Base-by-base conservation (phyloP, 2,888 invertebrate genomes). In the Doris montereyensis region DNA sequence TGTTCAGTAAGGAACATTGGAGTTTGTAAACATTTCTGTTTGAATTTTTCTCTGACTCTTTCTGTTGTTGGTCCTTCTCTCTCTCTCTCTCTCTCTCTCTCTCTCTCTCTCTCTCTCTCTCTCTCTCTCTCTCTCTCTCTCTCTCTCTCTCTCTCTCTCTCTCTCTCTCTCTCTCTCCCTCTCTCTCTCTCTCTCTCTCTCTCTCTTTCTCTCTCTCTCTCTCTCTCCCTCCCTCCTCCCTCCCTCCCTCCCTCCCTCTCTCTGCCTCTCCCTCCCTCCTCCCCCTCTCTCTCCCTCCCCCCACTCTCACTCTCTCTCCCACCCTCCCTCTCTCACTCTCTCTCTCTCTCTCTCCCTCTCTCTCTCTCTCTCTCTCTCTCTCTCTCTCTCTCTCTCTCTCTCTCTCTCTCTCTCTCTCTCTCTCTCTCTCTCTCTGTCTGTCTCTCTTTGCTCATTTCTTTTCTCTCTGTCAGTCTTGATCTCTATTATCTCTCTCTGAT, bases 341-440 rank as follows among this genome's bases (percentile, higher is more conserved):
- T 58, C 10, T 58, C 10, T 58, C 58, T 10, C 3, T 58, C 10
- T 58, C 58, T 4, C 3, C 24, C 10, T 58, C 58, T 8, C 10
- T 8, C 58, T n/a, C 10, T 58, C 3, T 58, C 10, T 58, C 58
- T 4, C 10, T 58, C 10, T 8, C 2, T 58, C 24, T 8, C 2
- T 58, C 58, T 58, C 58, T 58, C 58, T 58, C 58, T 58, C 58
- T 58, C 58, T 8, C 58, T 58, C 58, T 67, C 28, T 67, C 67
- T 67, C 67, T 67, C 67, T 67, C 67, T 67, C 67, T 67, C 67
- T 67, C 67, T 67, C 67, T 67, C 67, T 67, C 67, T 67, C 67
- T 67, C 67, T 67, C 67, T 67, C 67, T 67, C 67, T 67, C 67
- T 67, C 67, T 67, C 67, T 67, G 26, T 67, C 67, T 67, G 26